Base-by-base conservation (phyloP, 1,140 invertebrate genomes). In the Scaptodrosophila lebanonensis region DNA sequence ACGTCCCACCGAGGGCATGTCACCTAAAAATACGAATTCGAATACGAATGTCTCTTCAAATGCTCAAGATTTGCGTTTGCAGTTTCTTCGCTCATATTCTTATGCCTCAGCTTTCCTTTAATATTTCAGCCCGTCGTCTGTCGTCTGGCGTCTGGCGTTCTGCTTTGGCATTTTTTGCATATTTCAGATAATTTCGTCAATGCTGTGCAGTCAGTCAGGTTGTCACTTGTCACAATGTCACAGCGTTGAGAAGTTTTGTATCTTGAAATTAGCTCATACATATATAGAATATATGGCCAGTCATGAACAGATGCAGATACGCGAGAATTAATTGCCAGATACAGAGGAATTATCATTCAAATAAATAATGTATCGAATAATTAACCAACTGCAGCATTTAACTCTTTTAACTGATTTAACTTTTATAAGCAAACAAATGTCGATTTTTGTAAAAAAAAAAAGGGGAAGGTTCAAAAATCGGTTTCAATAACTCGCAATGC, bases 121-220 rank as follows among this genome's bases (percentile, higher is more conserved):
- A 63, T 52, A 59, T 54, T 56, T 63, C 66, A 40, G 42, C 53
- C 33, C 52, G 56, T 56, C 44, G 53, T 52, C 36, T 40, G 25
- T 33, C 53, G 45, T 40, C 22, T 56, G 53, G 33, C 12, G 16
- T 20, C 44, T 18, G 36, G 12, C 39, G 16, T 42, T 17, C 20
- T 50, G 33, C 52, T 40, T 57, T 82, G 57, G 68, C 69, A 82
- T 66, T 79, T 79, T 66, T 75, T 79, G 83, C 75, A 85, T 85
- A 83, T 83, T 85, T 85, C 83, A 85, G 83, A 85, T 85, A 85
- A 85, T 85, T 85, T 85, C 85, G 83, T 85, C 83, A 85, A 85
- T 85, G 73, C 68, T 85, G 83, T 83, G 83, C 83, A 85, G 83
- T 85, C 83, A 85, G 75, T 82, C 75, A 75, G 66, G 76, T 83